Conservation (phyloP, 2,113 vertebrate genomes). For the Pelmatolapia mariae region DNA sequence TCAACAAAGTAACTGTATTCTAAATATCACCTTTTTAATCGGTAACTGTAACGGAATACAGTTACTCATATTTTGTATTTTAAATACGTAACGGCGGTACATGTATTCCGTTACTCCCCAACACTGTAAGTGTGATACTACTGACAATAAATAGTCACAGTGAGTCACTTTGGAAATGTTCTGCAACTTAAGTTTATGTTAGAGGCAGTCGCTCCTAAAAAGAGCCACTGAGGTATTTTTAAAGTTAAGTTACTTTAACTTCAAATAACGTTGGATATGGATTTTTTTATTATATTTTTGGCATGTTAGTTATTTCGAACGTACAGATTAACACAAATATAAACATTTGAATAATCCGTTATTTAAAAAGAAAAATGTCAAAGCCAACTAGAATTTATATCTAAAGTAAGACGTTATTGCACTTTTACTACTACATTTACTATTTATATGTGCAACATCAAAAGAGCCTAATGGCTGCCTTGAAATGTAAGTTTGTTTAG, state of each 20-base stretch:
- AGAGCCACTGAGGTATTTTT: not conserved
- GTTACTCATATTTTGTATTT: too few relatives aligned
- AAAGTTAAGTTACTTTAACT: not conserved
- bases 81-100: too few relatives aligned
- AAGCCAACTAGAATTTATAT: not conserved
- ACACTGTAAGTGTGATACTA: not conserved
- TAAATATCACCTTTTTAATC: too few relatives aligned
- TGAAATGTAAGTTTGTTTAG: not conserved
- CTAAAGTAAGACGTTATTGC: not conserved
- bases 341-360: not conserved
- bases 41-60: too few relatives aligned
- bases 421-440: not conserved
- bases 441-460: not conserved
- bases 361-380: not conserved
- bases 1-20: too few relatives aligned
- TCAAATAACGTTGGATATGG: not conserved
- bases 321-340: not conserved
- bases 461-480: not conserved
- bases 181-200: conserved; percentile 16
- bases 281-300: not conserved
- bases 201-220: not conserved
- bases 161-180: not conserved
- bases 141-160: conserved; percentile 15
- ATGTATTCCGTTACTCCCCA: too few relatives aligned
- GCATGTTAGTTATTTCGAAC: not conserved